A percentile compares a stretch with the other conserved stretches of the same genome.
Evolutionary conservation across 2,113 vertebrate species (phyloP).

Genomic region (Protomyctophum bolini): DNA sequence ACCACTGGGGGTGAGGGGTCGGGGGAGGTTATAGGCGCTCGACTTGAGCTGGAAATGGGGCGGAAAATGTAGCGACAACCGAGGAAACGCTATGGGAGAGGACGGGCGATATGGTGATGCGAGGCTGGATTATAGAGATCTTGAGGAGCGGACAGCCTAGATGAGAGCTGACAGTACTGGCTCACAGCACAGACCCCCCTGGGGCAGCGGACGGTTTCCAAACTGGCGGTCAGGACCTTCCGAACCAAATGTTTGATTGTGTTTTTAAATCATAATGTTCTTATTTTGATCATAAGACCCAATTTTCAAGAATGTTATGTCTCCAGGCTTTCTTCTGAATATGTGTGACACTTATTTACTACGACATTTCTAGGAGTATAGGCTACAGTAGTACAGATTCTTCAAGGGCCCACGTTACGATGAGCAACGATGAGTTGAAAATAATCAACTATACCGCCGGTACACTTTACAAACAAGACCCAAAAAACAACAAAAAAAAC

Average conservation of each 20-base stretch:
- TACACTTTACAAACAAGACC: no score
- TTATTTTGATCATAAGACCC: neutral
- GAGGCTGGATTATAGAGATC: constrained; percentile 43
- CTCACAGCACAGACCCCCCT: constrained; percentile 15
- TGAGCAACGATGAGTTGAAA: no score
- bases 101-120: constrained; percentile 34
- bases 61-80: constrained; percentile 54
- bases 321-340: neutral
- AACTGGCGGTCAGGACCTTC: no score
- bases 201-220: neutral
- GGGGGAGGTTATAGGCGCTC: constrained; percentile 28
- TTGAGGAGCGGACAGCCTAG: constrained; percentile 16
- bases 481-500: no score
- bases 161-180: constrained; percentile 55
- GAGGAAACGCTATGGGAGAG: constrained; percentile 36
- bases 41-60: constrained; percentile 69
- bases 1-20: no score
- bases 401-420: no score
- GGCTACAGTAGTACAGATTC: no score
- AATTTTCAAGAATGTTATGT: neutral
- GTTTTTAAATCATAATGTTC: no score
- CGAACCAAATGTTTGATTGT: no score
- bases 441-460: no score
- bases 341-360: no score
- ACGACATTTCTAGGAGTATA: no score